A percentile compares a stretch with the other conserved stretches of the same genome.
These are phyloP conservation scores for Rostratula benghalensis DNA, from an alignment of 2,113 vertebrate genomes.

Conservation along the genomic window DNA sequence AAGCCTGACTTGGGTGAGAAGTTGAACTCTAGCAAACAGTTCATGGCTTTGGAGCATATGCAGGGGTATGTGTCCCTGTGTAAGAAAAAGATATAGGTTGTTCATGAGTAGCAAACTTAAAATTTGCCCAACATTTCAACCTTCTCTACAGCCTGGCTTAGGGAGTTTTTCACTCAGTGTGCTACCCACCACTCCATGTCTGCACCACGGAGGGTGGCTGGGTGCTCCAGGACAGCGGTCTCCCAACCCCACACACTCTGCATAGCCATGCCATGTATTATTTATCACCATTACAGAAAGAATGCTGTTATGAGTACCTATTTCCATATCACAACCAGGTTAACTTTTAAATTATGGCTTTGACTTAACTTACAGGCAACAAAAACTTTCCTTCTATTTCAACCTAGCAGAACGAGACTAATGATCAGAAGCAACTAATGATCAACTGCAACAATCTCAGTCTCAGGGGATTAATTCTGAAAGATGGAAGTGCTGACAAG, in stretches of 20 bases:
- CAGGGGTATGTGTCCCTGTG: background rate
- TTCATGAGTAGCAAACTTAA: background rate
- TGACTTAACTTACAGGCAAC: background rate
- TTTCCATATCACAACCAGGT: background rate
- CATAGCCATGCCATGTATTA: background rate
- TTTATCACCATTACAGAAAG: background rate
- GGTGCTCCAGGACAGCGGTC: background rate
- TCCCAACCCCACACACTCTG: fast-evolving
- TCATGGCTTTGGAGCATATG: background rate
- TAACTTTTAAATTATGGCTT: background rate
- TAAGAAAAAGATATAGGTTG: background rate
- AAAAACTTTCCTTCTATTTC: background rate
- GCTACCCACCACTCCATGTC: background rate
- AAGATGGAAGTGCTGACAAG: background rate
- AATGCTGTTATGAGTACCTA: background rate
- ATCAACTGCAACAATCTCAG: background rate
- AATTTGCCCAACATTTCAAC: background rate
- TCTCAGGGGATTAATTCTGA: background rate
- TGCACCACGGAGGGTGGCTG: background rate
- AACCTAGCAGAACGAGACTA: background rate
- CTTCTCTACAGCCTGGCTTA: background rate
- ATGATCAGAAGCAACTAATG: background rate
- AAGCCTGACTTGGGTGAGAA: background rate
- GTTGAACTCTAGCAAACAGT: background rate
- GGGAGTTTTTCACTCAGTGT: fast-evolving